Base-by-base conservation (phyloP, 2,113 vertebrate species). In the Pholis gunnellus region DNA sequence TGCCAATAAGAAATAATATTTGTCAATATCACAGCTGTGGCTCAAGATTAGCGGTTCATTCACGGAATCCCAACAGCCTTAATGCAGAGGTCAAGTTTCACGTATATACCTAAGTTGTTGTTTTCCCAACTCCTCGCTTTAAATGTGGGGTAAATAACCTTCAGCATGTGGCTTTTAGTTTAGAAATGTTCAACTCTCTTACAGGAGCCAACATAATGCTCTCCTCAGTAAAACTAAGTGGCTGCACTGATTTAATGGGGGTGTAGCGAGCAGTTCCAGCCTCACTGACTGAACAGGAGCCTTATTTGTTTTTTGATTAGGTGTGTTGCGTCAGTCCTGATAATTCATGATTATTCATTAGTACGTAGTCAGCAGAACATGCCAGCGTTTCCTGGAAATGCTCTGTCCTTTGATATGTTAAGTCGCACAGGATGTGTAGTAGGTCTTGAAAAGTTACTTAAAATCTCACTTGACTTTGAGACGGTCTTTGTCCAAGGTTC, bases 281-380 rank as follows among this genome's bases (percentile, higher is more conserved):
- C 34, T 71, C n/a, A 27, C 22, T 9, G 9, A 68, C 82, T 29
- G 36, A 78, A 84, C 74, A 71, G 67, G 7, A 66, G 46, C 80
- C 29, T 27, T 74, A 65, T 87, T 86, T 88, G 52, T 69, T 81
- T 82, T 81, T 57, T 80, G 40, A 82, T 81, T 82, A 67, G 56
- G 10, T 5, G 14, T 42, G 18, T 52, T 79, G 64, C 67, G 73
- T 59, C 78, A 75, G 25, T 27, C 29, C 17, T 65, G 36, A 79
- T 76, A 22, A 60, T 75, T 68, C 54, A 29, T 7, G 22, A 67
- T 64, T 64, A 60, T 74, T 72, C 13, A 64, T 81, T 9, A 64
- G 10, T 31, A 2, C 36, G 54, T 34, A 31, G 7, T 59, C 7
- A 8, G 44, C 27, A 59, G 57, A 60, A 74, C 46, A 44, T 59